These are phyloP conservation scores for Pachyramphus minor DNA, from an alignment of 2,113 vertebrate species.

Conservation along the genomic window DNA sequence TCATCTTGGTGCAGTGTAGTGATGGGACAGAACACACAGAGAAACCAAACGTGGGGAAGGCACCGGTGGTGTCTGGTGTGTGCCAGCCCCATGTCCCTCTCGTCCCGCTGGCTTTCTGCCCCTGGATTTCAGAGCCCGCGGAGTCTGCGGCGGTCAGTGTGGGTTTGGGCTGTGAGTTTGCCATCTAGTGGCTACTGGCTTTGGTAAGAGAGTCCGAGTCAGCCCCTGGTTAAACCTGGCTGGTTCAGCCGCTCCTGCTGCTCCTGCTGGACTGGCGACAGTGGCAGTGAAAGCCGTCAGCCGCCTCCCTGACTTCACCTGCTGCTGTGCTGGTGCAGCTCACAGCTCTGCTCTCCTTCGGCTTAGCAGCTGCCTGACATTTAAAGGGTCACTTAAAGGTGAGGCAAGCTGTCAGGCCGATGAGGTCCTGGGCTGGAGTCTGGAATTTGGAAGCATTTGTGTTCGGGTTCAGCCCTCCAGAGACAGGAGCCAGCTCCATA, in stretches of 20 bases:
- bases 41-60: neutral
- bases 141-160: neutral
- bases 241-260: neutral
- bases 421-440: neutral
- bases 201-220: neutral
- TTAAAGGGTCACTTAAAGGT: neutral
- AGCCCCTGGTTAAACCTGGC: neutral
- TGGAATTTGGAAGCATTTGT: neutral
- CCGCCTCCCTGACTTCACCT: neutral
- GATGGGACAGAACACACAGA: neutral
- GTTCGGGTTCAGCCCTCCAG: neutral
- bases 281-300: neutral
- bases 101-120: neutral
- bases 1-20: neutral
- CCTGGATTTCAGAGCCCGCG: neutral
- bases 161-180: slow-evolving; percentile 36
- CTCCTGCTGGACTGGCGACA: neutral
- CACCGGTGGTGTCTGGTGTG: rapidly evolving
- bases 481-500: neutral
- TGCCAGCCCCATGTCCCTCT: too few relatives aligned
- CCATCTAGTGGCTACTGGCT: slow-evolving; percentile 53
- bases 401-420: neutral
- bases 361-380: neutral
- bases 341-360: neutral
- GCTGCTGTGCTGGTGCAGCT: neutral